Evolutionary conservation across 2,888 invertebrate genomes (phyloP).

Genomic region (Melolontha melolontha): DNA sequence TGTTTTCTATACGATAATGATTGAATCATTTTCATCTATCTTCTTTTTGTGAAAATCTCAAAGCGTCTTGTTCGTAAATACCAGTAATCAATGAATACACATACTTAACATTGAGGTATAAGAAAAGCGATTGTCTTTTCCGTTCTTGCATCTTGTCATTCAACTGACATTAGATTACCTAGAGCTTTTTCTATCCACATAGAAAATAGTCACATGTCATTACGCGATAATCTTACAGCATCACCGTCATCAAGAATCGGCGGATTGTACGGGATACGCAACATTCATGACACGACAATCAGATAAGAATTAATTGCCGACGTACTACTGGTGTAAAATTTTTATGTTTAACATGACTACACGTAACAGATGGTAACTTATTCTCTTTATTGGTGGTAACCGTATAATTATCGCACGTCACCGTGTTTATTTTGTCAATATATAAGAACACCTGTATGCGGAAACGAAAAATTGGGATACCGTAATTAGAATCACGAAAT

Average conservation of each 20-base stretch:
- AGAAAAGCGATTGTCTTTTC: conserved; percentile 20
- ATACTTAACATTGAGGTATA: not conserved
- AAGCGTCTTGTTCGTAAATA: no score
- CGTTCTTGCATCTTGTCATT: conserved; percentile 7
- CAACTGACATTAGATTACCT: conserved; percentile 7
- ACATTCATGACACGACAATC: conserved; percentile 12
- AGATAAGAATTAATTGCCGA: conserved; percentile 25
- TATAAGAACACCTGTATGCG: no score
- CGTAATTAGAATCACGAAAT: no score
- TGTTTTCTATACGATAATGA: no score
- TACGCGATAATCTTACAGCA: conserved; percentile 19
- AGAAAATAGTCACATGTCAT: conserved; percentile 19
- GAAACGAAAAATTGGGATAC: no score
- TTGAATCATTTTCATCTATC: no score
- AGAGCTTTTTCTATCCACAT: not conserved
- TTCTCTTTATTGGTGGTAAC: no score
- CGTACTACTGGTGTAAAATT: conserved; percentile 15
- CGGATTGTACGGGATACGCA: conserved; percentile 1
- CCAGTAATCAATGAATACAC: conserved; percentile 1
- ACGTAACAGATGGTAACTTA: no score
- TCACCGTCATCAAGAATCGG: conserved; percentile 18
- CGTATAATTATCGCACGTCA: no score
- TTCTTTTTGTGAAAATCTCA: no score
- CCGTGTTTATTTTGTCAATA: no score
- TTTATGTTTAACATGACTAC: conserved; percentile 1